Evolutionary conservation across 2,113 vertebrate genomes (phyloP).

Genomic region (Miniopterus natalensis): DNA sequence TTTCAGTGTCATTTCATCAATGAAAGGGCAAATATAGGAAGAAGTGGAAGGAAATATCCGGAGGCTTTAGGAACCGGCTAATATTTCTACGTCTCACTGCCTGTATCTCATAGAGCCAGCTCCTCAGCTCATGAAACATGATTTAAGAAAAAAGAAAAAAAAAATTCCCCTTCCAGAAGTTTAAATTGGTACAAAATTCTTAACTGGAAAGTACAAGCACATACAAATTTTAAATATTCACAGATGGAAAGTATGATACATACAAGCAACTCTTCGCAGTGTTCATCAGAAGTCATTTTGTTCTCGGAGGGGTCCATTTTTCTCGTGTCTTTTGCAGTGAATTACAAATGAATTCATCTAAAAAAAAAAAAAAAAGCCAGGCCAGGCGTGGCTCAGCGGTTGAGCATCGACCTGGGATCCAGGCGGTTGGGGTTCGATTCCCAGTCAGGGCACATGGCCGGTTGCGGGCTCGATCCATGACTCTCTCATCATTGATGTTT

Average conservation of each 20-base stretch:
- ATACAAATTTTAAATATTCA: slow-evolving; percentile 40
- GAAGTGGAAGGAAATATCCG: slow-evolving; percentile 18
- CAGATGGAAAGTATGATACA: neutral
- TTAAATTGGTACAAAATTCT: slow-evolving; percentile 9
- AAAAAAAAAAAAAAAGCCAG: too few relatives aligned
- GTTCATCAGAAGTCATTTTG: slow-evolving; percentile 36
- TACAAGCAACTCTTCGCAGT: neutral
- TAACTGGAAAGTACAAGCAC: neutral
- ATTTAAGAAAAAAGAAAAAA: neutral
- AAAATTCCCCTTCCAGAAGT: neutral
- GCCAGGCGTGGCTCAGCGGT: too few relatives aligned
- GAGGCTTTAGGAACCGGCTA: neutral
- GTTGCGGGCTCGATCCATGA: too few relatives aligned
- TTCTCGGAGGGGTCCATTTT: neutral
- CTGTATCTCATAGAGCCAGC: slow-evolving; percentile 28
- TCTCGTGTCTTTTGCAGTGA: slow-evolving; percentile 11
- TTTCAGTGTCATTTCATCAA: slow-evolving; percentile 3
- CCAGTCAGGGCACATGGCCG: too few relatives aligned
- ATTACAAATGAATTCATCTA: slow-evolving; percentile 1
- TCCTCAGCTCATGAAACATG: slow-evolving; percentile 2
- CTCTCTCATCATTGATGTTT: too few relatives aligned
- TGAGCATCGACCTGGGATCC: too few relatives aligned
- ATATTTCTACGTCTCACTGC: neutral
- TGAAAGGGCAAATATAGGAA: neutral
- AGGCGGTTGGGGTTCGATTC: too few relatives aligned